Evolutionary conservation across 2,888 invertebrate species (phyloP).

Genomic region (Scaptomyza cyrtandrae): DNA sequence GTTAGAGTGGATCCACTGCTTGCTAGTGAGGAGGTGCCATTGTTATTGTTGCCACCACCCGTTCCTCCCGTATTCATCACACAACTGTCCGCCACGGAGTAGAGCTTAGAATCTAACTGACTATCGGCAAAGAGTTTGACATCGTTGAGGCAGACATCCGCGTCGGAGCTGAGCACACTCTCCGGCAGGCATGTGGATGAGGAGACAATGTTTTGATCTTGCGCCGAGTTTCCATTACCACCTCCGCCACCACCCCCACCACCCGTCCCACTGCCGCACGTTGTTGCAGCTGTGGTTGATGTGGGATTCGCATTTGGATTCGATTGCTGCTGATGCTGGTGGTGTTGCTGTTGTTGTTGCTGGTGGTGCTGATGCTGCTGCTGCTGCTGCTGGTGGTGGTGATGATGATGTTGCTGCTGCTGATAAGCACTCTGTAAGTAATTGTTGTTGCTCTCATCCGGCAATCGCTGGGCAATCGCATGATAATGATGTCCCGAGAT

Average conservation of each 20-base stretch:
- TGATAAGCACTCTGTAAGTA: constrained; percentile 87
- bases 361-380: constrained; percentile 61
- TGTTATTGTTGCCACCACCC: constrained; percentile 35
- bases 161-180: constrained; percentile 85
- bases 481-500: constrained; percentile 95
- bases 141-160: constrained; percentile 86
- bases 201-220: constrained; percentile 90
- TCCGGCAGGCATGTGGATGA: constrained; percentile 90
- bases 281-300: constrained; percentile 64
- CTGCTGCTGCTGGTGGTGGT: constrained; percentile 44
- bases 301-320: constrained; percentile 64
- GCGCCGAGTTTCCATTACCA: constrained; percentile 71
- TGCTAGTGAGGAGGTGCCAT: constrained; percentile 50
- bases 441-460: constrained; percentile 91
- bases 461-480: constrained; percentile 91
- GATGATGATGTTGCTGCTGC: constrained; percentile 54
- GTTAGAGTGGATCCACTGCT: constrained; percentile 64
- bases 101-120: constrained; percentile 85
- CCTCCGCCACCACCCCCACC: constrained; percentile 47
- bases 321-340: constrained; percentile 52
- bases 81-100: constrained; percentile 85
- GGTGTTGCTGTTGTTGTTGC: constrained; percentile 45
- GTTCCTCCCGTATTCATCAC: constrained; percentile 68
- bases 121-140: constrained; percentile 87
- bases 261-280: constrained; percentile 62